Evolutionary conservation across 2,797 vertebrate genomes (phyloP).

Genomic region (Capromys pilorides): DNA sequence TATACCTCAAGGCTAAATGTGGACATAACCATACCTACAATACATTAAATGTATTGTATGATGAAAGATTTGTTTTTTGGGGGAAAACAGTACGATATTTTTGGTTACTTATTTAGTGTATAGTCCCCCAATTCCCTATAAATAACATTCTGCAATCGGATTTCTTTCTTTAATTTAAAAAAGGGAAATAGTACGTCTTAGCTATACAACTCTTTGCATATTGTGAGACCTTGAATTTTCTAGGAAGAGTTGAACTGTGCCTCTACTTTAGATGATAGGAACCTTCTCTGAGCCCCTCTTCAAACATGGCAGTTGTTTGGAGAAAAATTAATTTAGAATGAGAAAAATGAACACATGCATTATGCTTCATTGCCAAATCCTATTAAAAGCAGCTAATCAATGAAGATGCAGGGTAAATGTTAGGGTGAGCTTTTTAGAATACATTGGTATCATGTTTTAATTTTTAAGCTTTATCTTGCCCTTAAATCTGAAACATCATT

Average conservation of each 20-base stretch:
- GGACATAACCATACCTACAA: conserved; percentile 87
- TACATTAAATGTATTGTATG: conserved; percentile 88
- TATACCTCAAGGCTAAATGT: conserved; percentile 84
- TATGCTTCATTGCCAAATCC: conserved; percentile 72
- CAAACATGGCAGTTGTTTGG: conserved; percentile 68
- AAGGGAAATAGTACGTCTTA: conserved; percentile 49
- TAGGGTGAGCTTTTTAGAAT: conserved; percentile 78
- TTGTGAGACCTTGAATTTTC: conserved; percentile 33
- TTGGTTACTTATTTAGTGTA: conserved; percentile 89
- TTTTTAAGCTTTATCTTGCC: conserved; percentile 89
- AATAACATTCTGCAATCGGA: conserved; percentile 75
- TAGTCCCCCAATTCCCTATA: conserved; percentile 77
- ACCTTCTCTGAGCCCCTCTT: conserved; percentile 67
- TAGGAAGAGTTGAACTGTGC: conserved; percentile 57
- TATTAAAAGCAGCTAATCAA: conserved; percentile 71
- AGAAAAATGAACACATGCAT: conserved; percentile 66
- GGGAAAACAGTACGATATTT: conserved; percentile 84
- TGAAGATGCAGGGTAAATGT: conserved; percentile 82
- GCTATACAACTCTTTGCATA: conserved; percentile 19
- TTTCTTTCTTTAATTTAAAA: conserved; percentile 74
- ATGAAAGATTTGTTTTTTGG: conserved; percentile 85
- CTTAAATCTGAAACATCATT: conserved; percentile 90
- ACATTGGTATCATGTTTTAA: conserved; percentile 84
- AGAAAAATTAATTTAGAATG: conserved; percentile 75
- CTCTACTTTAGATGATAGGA: conserved; percentile 65